Evolutionary conservation across 2,797 vertebrate genomes (phyloP), one percentile per base, ranked within the genome.

Genomic region (Serranus cabrilla): DNA sequence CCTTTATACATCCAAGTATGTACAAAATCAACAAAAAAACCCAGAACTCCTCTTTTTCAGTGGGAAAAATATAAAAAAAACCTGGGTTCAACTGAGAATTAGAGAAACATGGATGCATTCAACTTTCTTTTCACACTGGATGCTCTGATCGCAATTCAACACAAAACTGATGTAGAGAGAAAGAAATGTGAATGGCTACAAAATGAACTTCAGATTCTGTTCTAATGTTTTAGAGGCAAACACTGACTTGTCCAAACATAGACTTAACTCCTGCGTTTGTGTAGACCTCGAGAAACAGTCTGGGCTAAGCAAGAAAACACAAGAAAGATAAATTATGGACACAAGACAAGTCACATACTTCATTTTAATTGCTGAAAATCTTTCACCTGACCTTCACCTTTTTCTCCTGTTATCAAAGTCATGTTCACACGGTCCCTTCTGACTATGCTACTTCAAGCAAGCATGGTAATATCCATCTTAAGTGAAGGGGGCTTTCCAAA

Each of bases 1-100:
- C 12, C 54, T 74, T 81, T 68, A 25, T 5, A 63, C 62, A 83
- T 73, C 76, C 23, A 61, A 55, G 83, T 56, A 82, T 71, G 40
- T 73, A 82, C 60, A 64, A 74, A 75, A 42, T 8, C 2, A 78
- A 74, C 23, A 54, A 18, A 68, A 62, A 57, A 7, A 20, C 16
- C 31, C 54, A 57, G n/a, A 25, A 54, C 11, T 39, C 2, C 25
- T 60, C 20, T 31, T 51, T 13, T 66, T 51, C 25, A 40, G 43
- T 34, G 20, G 67, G 46, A 49, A 52, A 27, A 17, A 55, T 16
- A 7, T 49, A 13, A 54, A 51, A 54, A 51, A 61, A 58, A 39
- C 20, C 6, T 67, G 37, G 37, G 12, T 43, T 37, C 34, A 69
- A 76, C 40, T 3, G 13, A 64, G 17, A 21, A 58, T 18, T 9